Evolutionary conservation across 2,113 vertebrate genomes (phyloP).

Genomic region (Nothoprocta pentlandii): DNA sequence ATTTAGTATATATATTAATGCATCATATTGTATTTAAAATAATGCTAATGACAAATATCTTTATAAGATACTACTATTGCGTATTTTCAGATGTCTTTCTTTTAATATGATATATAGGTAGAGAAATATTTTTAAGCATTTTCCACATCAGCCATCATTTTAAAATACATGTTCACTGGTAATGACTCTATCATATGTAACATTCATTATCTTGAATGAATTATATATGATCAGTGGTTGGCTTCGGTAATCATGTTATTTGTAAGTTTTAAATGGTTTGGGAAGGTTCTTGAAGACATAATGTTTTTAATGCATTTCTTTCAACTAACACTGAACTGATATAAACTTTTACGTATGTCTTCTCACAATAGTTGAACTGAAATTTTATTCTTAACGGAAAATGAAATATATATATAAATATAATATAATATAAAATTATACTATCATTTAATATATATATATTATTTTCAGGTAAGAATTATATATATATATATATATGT

Average conservation of each 20-base stretch:
- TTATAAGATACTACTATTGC: background rate
- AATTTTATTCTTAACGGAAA: background rate
- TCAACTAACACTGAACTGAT: background rate
- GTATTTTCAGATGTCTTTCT: background rate
- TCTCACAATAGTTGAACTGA: background rate
- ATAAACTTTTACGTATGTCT: background rate
- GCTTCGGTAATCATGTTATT: background rate
- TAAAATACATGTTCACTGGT: background rate
- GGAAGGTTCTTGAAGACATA: background rate
- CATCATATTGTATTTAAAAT: background rate
- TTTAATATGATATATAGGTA: background rate
- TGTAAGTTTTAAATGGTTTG: background rate
- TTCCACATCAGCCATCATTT: background rate
- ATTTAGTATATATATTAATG: background rate
- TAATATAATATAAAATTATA: too few relatives aligned
- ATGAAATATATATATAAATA: too few relatives aligned
- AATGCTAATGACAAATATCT: background rate
- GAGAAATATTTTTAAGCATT: background rate
- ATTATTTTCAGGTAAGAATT: too few relatives aligned
- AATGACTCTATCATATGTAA: background rate
- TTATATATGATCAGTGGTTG: background rate
- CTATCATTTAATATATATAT: too few relatives aligned
- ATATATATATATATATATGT: too few relatives aligned
- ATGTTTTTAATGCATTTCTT: background rate
- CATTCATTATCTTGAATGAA: background rate